Conservation (phyloP, 2,888 invertebrate species). For the Eueremaeus valkanovi region DNA sequence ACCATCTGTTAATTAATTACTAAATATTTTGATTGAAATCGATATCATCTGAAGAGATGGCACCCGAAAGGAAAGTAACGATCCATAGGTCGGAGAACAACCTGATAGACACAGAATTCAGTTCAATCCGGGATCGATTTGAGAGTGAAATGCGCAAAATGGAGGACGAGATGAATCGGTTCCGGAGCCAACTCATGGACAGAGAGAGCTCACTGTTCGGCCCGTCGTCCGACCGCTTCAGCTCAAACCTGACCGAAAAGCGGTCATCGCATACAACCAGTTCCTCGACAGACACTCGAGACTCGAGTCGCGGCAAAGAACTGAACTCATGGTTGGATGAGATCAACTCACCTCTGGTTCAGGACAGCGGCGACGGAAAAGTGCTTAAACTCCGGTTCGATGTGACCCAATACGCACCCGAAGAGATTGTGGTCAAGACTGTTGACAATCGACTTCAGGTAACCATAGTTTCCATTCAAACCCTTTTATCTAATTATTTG, state of each 20-base stretch:
- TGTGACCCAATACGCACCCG: constrained; percentile 89
- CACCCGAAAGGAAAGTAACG: constrained; percentile 57
- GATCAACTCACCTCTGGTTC: constrained; percentile 85
- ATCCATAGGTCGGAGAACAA: constrained; percentile 90
- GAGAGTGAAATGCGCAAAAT: constrained; percentile 96
- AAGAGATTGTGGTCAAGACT: constrained; percentile 97
- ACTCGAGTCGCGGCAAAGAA: constrained; percentile 52
- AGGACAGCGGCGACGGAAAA: constrained; percentile 90
- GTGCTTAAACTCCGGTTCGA: constrained; percentile 92
- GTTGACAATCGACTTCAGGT: constrained; percentile 84
- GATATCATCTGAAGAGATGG: constrained; percentile 45
- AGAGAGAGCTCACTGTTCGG: constrained; percentile 80
- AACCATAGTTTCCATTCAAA: neutral
- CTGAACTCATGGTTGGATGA: constrained; percentile 73
- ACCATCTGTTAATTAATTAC: neutral
- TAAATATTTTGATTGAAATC: too few relatives aligned
- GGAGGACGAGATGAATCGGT: constrained; percentile 97
- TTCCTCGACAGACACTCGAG: constrained; percentile 51
- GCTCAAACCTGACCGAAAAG: constrained; percentile 42
- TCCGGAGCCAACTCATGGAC: constrained; percentile 86
- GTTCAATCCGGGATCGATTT: constrained; percentile 89
- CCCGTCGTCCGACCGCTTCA: constrained; percentile 34
- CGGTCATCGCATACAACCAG: constrained; percentile 58
- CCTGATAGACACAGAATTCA: constrained; percentile 93
- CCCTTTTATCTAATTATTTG: neutral